Percentiles rank a stretch among this genome's conserved stretches.
Conservation (phyloP, 2,113 vertebrate species). For the Ornithorhynchus anatinus region DNA sequence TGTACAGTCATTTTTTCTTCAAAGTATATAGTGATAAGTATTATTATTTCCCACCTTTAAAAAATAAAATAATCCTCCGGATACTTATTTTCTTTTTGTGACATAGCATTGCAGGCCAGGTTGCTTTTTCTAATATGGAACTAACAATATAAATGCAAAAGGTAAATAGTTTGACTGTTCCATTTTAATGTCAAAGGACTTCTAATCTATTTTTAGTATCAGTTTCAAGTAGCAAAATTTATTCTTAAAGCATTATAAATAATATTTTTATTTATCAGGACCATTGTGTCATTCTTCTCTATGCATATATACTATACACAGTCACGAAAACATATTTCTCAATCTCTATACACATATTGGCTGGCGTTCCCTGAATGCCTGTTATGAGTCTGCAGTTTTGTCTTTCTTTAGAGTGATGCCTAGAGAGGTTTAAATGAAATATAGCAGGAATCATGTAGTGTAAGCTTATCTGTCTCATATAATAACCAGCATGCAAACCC, state of each 20-base stretch:
- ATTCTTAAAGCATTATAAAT: conserved; percentile 65
- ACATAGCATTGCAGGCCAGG: conserved; percentile 62
- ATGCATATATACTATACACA: conserved; percentile 50
- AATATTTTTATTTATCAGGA: conserved; percentile 67
- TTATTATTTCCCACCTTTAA: conserved; percentile 67
- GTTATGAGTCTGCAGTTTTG: conserved; percentile 51
- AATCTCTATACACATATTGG: conserved; percentile 22
- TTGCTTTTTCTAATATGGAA: conserved; percentile 70
- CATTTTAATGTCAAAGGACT: conserved; percentile 66
- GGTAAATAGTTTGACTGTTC: conserved; percentile 67
- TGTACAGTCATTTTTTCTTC: conserved; percentile 40
- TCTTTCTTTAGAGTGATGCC: conserved; percentile 53
- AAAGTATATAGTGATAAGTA: conserved; percentile 68
- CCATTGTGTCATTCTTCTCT: conserved; percentile 65
- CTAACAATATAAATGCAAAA: conserved; percentile 64
- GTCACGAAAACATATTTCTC: conserved; percentile 16
- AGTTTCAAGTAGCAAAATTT: conserved; percentile 54
- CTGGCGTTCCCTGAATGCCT: conserved; percentile 53
- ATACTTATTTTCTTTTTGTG: conserved; percentile 62
- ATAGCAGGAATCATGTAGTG: conserved; percentile 53
- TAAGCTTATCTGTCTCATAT: conserved; percentile 65
- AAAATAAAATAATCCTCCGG: conserved; percentile 72
- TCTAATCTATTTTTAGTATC: conserved; percentile 58
- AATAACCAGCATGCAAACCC: conserved; percentile 64
- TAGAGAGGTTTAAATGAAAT: conserved; percentile 59